Conservation (phyloP, 1,140 invertebrate genomes). For the Stegodyphus dumicola region DNA sequence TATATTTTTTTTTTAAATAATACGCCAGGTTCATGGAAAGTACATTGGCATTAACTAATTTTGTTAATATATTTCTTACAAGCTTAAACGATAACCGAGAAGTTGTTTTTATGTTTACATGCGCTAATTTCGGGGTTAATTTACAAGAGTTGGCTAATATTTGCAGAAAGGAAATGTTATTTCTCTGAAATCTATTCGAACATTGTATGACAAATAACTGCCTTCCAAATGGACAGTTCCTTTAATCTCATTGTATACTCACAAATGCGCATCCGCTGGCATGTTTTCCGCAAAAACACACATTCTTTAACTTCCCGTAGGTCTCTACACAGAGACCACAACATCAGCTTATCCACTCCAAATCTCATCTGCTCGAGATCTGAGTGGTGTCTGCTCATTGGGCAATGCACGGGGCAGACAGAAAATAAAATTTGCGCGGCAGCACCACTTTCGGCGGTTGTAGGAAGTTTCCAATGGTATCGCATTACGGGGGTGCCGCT, state of each 20-base stretch:
- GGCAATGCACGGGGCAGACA: slow-evolving; percentile 5
- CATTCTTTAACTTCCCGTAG: slow-evolving; percentile 35
- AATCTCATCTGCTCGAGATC: slow-evolving; percentile 33
- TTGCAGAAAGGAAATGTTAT: background rate
- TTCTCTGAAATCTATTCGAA: background rate
- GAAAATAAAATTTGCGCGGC: slow-evolving; percentile 3
- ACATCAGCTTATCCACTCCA: slow-evolving; percentile 26
- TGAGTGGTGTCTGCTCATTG: slow-evolving; percentile 33
- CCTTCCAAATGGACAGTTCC: background rate
- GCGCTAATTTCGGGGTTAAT: too few relatives aligned
- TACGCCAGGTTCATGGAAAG: too few relatives aligned
- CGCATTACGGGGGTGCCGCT: too few relatives aligned
- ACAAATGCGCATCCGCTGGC: slow-evolving; percentile 11
- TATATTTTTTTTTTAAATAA: too few relatives aligned
- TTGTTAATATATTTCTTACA: too few relatives aligned
- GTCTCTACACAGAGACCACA: background rate
- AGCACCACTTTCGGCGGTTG: slow-evolving; percentile 34
- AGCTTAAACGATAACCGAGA: too few relatives aligned
- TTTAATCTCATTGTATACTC: slow-evolving; percentile 16
- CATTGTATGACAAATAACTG: background rate
- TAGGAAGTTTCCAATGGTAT: slow-evolving; percentile 7
- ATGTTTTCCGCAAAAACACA: slow-evolving; percentile 24
- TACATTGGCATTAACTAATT: too few relatives aligned
- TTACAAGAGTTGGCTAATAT: too few relatives aligned
- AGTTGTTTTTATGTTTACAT: too few relatives aligned